Percentiles rank a stretch among this genome's conserved stretches.
Conservation (phyloP, 2,113 vertebrate species). For the Agelaius phoeniceus region DNA sequence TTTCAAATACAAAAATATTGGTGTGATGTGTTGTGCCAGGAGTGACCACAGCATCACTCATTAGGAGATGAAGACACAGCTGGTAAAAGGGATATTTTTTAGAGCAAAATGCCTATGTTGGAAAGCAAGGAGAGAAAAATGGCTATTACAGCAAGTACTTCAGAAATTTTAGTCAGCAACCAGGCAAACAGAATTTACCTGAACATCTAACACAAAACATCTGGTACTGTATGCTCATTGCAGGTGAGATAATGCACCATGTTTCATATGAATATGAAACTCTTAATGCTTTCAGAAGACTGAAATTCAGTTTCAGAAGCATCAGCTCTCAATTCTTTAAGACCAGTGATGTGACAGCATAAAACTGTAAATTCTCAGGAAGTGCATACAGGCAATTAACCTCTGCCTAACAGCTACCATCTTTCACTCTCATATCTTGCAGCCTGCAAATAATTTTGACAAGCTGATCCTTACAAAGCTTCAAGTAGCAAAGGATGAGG, state of each 20-base stretch:
- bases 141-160: background rate
- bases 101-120: background rate
- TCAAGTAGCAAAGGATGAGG: background rate
- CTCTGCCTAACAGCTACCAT: background rate
- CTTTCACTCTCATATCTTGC: background rate
- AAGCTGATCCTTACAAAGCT: slow-evolving; percentile 8
- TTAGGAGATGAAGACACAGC: background rate
- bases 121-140: background rate
- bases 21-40: background rate
- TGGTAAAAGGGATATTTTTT: background rate
- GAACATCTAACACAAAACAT: background rate
- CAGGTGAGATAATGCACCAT: background rate
- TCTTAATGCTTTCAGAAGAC: background rate
- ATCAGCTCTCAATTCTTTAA: background rate
- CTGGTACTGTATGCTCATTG: background rate
- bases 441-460: slow-evolving; percentile 16
- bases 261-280: background rate
- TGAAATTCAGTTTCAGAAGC: slow-evolving; percentile 13
- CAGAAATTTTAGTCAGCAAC: background rate
- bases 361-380: slow-evolving; percentile 25
- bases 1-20: background rate
- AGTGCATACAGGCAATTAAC: slow-evolving; percentile 18
- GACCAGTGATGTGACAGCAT: background rate
- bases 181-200: background rate
- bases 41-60: background rate